phyloP scores from a whole-genome alignment of 2,888 invertebrate genomes.

The Chrysolina americana region DNA sequence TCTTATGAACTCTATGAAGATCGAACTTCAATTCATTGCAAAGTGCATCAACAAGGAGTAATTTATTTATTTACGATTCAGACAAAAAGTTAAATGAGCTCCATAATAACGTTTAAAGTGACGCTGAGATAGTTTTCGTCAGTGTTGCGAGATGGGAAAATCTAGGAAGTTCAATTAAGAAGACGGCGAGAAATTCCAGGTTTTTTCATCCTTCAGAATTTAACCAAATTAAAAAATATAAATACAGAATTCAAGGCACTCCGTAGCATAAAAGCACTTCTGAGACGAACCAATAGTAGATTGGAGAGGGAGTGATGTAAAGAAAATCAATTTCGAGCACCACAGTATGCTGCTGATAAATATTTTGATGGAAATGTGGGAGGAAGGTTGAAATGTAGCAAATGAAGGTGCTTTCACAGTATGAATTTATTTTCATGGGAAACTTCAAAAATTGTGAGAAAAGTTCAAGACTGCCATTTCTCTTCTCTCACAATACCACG shows the following conservation, averaged over 20 bases:
- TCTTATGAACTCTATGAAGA: too few species aligned
- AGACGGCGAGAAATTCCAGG: conserved; percentile 13
- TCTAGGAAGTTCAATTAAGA: conserved; percentile 8
- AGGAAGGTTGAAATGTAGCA: not conserved
- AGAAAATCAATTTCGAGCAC: conserved; percentile 7
- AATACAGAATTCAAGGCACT: conserved; percentile 11
- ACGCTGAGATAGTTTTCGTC: conserved; percentile 1
- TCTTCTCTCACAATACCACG: too few species aligned
- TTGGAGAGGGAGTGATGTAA: conserved; percentile 3
- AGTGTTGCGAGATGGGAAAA: not conserved
- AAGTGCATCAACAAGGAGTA: not conserved
- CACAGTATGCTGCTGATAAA: conserved; percentile 2
- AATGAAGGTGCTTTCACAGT: not conserved
- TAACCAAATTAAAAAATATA: conserved; percentile 16
- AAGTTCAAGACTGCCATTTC: too few species aligned
- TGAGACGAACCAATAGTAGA: not conserved
- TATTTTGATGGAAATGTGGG: not conserved
- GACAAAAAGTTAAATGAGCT: not conserved
- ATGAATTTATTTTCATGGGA: not conserved
- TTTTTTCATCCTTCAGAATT: not conserved
- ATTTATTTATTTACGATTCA: not conserved
- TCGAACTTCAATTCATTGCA: too few species aligned
- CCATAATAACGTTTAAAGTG: conserved; percentile 5
- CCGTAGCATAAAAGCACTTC: conserved; percentile 1
- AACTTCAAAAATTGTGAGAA: too few species aligned